These are phyloP conservation scores for Dermochelys coriacea DNA, from an alignment of 2,797 vertebrate genomes.

Conservation along the genomic window DNA sequence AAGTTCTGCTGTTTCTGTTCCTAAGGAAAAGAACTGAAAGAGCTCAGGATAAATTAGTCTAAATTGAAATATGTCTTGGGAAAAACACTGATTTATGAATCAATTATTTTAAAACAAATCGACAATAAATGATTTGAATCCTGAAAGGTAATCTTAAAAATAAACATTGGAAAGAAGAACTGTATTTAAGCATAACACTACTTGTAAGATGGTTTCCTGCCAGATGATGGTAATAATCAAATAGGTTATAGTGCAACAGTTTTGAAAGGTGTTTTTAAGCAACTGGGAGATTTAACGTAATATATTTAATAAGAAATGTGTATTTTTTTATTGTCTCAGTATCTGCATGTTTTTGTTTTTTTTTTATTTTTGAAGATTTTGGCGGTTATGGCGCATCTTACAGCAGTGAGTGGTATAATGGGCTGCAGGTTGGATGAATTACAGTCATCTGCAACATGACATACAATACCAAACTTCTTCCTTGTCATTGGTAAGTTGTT, in stretches of 20 bases:
- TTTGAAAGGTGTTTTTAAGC: not conserved
- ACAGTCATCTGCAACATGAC: conserved; percentile 49
- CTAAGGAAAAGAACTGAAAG: not conserved
- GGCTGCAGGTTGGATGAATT: conserved; percentile 51
- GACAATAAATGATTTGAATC: not conserved
- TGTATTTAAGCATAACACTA: not conserved
- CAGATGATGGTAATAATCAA: not conserved
- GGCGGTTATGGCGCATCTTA: conserved; percentile 57
- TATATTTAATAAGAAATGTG: not conserved
- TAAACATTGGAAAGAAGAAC: not conserved
- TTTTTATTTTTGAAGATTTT: conserved; percentile 48
- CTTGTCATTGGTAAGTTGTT: conserved; percentile 58
- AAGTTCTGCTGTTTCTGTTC: not conserved
- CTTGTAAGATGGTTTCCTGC: not conserved
- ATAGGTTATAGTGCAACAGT: not conserved
- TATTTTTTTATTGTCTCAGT: not conserved
- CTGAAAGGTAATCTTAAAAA: not conserved
- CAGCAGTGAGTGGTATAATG: not conserved
- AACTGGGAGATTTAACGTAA: not conserved
- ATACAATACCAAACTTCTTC: not conserved
- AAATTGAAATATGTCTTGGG: not conserved
- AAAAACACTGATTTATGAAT: not conserved
- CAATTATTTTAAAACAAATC: not conserved
- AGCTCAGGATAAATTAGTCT: not conserved
- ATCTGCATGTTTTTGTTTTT: not conserved